Percentiles rank a stretch among this genome's conserved stretches.
Evolutionary conservation across 2,888 invertebrate species (phyloP).

Genomic region (Rhagonycha fulva): DNA sequence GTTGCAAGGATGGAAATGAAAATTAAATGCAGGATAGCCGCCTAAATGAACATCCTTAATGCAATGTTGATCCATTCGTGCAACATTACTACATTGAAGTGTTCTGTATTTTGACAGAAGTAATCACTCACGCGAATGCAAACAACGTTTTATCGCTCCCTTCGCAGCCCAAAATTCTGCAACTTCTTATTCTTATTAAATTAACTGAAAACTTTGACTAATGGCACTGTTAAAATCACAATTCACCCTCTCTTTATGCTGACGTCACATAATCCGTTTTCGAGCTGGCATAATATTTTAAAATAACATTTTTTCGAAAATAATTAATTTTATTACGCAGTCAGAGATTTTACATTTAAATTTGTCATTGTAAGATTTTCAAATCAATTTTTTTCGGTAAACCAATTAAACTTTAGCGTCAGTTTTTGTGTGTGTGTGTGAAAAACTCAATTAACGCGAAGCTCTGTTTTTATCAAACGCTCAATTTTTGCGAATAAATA

Average conservation of each 20-base stretch:
- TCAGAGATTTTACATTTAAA: neutral
- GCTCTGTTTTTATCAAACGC: too few relatives aligned
- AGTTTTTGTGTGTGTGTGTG: too few relatives aligned
- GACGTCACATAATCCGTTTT: conserved; percentile 10
- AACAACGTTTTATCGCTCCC: conserved; percentile 32
- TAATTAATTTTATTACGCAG: neutral
- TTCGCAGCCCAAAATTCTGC: conserved; percentile 20
- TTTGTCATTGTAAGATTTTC: neutral
- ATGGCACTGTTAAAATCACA: conserved; percentile 29
- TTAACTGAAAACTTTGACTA: conserved; percentile 33
- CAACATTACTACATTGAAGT: conserved; percentile 19
- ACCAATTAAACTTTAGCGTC: too few relatives aligned
- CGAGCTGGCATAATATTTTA: neutral
- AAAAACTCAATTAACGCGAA: too few relatives aligned
- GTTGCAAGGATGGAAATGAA: neutral
- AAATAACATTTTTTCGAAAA: neutral
- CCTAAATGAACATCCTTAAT: conserved; percentile 14
- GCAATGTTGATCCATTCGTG: conserved; percentile 21
- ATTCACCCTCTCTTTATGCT: conserved; percentile 26
- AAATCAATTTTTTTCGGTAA: too few relatives aligned
- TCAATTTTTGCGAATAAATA: neutral
- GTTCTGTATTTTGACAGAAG: conserved; percentile 28
- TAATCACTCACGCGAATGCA: conserved; percentile 29
- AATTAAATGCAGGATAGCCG: neutral
- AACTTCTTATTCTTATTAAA: conserved; percentile 33